Percentiles rank a stretch among this genome's conserved stretches.
These are phyloP conservation scores for Dromococcyx pavoninus DNA, from an alignment of 2,797 vertebrate species.

Conservation along the genomic window DNA sequence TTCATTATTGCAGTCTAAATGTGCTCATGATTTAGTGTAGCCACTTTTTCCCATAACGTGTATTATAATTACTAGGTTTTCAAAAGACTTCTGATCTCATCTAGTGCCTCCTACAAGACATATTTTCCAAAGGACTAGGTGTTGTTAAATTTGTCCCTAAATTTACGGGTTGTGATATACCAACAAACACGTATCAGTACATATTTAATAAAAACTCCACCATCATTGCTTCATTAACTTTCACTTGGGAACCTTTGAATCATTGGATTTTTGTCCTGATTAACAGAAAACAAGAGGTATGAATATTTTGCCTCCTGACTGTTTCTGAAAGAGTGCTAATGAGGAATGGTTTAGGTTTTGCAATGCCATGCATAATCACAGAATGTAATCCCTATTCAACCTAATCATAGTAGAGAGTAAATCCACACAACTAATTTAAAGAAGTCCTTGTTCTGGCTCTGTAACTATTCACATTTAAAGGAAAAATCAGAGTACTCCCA, in stretches of 20 bases:
- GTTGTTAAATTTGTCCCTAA: not conserved
- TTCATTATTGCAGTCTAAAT: not conserved
- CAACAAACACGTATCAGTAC: not conserved
- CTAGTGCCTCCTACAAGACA: not conserved
- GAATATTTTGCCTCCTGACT: not conserved
- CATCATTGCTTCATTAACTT: not conserved
- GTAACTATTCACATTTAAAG: not conserved
- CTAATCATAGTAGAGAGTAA: constrained; percentile 5
- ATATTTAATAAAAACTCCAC: not conserved
- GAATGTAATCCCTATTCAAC: not conserved
- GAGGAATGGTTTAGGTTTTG: not conserved
- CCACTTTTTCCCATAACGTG: not conserved
- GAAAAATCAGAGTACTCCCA: not conserved
- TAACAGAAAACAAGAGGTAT: not conserved
- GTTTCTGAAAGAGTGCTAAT: not conserved
- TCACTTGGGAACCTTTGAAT: not conserved
- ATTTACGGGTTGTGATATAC: not conserved
- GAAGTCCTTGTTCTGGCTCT: not conserved
- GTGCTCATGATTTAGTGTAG: not conserved
- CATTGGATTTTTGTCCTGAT: not conserved
- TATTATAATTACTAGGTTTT: not conserved
- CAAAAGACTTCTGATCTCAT: not conserved
- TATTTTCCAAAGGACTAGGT: not conserved
- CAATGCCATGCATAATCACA: not conserved
- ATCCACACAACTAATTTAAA: not conserved